Evolutionary conservation across 2,113 vertebrate species (phyloP).

Genomic region (Oryzias melastigma): DNA sequence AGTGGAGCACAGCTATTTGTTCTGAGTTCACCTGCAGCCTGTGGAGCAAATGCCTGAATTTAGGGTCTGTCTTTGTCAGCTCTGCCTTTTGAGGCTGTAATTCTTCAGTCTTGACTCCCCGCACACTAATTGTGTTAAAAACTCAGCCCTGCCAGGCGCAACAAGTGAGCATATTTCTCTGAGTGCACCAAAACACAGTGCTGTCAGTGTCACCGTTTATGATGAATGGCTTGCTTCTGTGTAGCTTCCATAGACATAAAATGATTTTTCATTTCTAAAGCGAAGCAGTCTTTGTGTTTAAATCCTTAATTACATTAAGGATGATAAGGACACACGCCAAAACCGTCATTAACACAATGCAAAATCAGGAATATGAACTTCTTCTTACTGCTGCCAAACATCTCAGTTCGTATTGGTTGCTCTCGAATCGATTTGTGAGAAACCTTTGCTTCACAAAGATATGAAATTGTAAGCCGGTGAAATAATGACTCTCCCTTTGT

Average conservation of each 20-base stretch:
- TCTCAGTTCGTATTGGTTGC: neutral
- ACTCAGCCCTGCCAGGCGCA: slow-evolving; percentile 35
- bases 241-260: neutral
- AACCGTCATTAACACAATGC: neutral
- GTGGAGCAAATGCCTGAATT: slow-evolving; percentile 8
- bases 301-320: neutral
- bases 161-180: slow-evolving; percentile 35
- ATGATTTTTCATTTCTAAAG: slow-evolving; percentile 11
- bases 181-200: slow-evolving; percentile 49
- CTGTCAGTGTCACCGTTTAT: slow-evolving; percentile 41
- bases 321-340: neutral
- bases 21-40: slow-evolving; percentile 16
- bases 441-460: neutral
- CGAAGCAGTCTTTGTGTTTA: slow-evolving; percentile 19
- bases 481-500: neutral
- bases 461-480: slow-evolving; percentile 1
- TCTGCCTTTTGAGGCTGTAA: slow-evolving; percentile 10
- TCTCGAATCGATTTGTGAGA: neutral
- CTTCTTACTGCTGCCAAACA: neutral
- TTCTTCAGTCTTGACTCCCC: slow-evolving; percentile 21
- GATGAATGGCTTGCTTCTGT: slow-evolving; percentile 29
- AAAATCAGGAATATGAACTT: neutral
- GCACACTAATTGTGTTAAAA: slow-evolving; percentile 37
- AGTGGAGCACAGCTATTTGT: neutral
- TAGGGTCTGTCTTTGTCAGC: slow-evolving; percentile 21